A percentile compares a stretch with the other conserved stretches of the same genome.
Conservation (phyloP, 2,797 vertebrate genomes). For the Molossus alvarezi region DNA sequence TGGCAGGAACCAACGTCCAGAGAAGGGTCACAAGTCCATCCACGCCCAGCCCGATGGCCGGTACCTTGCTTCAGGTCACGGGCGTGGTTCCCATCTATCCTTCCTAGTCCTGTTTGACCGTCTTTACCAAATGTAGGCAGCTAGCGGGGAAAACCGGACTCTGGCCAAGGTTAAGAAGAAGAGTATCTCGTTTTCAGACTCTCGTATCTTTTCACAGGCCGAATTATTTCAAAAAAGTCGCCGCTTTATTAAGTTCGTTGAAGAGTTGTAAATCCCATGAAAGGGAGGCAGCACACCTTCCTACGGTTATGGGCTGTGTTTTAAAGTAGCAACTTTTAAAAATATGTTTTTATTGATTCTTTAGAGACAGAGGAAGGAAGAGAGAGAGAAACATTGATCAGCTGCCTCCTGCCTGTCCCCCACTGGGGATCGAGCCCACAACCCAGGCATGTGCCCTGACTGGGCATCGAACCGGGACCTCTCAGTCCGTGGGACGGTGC, state of each 20-base stretch:
- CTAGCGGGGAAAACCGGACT: neutral
- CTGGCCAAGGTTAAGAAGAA: neutral
- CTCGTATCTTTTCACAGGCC: neutral
- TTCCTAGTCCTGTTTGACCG: neutral
- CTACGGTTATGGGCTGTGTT: neutral
- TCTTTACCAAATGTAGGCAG: neutral
- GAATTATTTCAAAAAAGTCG: neutral
- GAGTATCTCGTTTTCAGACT: neutral
- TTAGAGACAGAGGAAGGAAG: no score
- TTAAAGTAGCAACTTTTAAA: slow-evolving; percentile 11
- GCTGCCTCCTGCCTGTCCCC: no score
- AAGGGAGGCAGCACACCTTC: neutral
- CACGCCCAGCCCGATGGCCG: rapidly evolving
- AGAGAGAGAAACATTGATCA: no score
- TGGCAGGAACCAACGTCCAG: neutral
- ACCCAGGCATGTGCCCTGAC: no score
- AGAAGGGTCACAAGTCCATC: rapidly evolving
- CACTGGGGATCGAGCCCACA: no score
- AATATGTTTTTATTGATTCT: no score
- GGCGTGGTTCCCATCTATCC: neutral
- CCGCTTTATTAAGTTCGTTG: neutral
- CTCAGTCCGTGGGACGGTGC: no score
- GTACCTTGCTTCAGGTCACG: rapidly evolving
- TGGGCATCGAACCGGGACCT: no score
- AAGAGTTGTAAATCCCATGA: neutral